Evolutionary conservation across 92 coral and sea anemone genomes (phyloP), one percentile per base, ranked within the genome.

Genomic region (Porites rus): DNA sequence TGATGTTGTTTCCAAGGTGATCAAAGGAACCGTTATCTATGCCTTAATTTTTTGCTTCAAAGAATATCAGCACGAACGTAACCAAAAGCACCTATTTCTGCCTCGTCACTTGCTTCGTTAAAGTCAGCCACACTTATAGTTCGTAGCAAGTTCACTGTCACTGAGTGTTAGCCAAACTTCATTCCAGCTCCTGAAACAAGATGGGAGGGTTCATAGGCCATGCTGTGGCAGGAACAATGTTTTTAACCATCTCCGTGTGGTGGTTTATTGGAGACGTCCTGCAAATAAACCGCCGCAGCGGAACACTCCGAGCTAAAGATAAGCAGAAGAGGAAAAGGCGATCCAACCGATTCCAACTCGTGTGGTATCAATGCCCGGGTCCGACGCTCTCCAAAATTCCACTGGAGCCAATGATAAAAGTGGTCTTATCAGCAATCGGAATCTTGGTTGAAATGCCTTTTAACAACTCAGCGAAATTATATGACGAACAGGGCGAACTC

Each of bases 181-280:
- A 38, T 38, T 38, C 46, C 46, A 38, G 46, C 46, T 3, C 46
- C 46, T 2, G 31, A 28, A 38, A 38, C 46, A 38, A 38, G 6
- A 38, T 38, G 46, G 7, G 46, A 38, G 46, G 46, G 46, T 4
- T 38, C 46, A 38, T 38, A 38, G 46, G 46, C 46, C 46, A 38
- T 38, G 46, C 46, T 72, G 20, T 91, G 12, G 76, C 93, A 3
- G 91, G 93, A 12, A 46, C 68, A 3, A 24, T 81, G 62, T 77
- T 91, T 20, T 16, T 87, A 7, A 6, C 69, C 20, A 1, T 25
- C 7, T 84, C 91, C 5, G 14, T 82, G 1, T 91, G 93, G 93
- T 91, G 91, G 91, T 54, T 91, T 51, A 21, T 75, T 10, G 88
- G 77, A 22, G 93, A 79, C 25, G 16, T 81, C 19, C 65, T 79